These are phyloP conservation scores for Phthorimaea operculella DNA, from an alignment of 1,140 invertebrate species.

Conservation along the genomic window DNA sequence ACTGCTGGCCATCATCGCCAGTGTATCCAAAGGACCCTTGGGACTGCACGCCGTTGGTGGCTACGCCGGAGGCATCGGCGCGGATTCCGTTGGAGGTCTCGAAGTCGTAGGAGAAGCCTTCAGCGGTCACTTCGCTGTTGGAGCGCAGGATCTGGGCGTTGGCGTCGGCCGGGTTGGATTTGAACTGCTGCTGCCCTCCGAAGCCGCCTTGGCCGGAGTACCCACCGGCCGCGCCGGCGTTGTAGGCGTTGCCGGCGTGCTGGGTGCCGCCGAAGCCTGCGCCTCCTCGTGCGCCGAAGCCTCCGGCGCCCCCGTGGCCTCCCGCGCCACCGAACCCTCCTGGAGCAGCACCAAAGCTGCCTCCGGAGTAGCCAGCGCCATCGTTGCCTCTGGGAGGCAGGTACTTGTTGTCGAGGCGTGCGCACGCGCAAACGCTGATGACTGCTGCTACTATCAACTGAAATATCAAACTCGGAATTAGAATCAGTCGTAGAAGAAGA, in stretches of 20 bases:
- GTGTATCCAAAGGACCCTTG: constrained; percentile 58
- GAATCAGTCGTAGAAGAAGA: too few species aligned
- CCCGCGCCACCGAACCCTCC: constrained; percentile 28
- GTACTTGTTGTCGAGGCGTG: constrained; percentile 72
- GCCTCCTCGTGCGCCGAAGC: constrained; percentile 8
- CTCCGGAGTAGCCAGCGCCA: constrained; percentile 10
- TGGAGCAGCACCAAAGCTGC: constrained; percentile 21
- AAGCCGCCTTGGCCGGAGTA: constrained; percentile 13
- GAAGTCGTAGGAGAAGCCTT: constrained; percentile 59
- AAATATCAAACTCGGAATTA: constrained; percentile 6
- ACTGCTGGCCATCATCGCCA: constrained; percentile 77
- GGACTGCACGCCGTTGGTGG: constrained; percentile 53
- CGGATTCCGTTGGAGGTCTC: constrained; percentile 60
- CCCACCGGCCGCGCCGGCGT: constrained; percentile 10
- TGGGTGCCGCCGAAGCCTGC: constrained; percentile 17
- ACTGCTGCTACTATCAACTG: constrained; percentile 55
- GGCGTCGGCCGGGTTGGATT: constrained; percentile 28
- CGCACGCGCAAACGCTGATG: constrained; percentile 52
- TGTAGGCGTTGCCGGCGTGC: constrained; percentile 17
- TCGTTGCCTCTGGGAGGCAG: constrained; percentile 69
- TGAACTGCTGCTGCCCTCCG: constrained; percentile 11
- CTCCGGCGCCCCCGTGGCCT: constrained; percentile 16
- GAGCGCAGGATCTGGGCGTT: constrained; percentile 51
- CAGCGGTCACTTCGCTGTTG: constrained; percentile 57
- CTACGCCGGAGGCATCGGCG: constrained; percentile 52